Evolutionary conservation across 2,113 vertebrate species (phyloP).

Genomic region (Aix galericulata): DNA sequence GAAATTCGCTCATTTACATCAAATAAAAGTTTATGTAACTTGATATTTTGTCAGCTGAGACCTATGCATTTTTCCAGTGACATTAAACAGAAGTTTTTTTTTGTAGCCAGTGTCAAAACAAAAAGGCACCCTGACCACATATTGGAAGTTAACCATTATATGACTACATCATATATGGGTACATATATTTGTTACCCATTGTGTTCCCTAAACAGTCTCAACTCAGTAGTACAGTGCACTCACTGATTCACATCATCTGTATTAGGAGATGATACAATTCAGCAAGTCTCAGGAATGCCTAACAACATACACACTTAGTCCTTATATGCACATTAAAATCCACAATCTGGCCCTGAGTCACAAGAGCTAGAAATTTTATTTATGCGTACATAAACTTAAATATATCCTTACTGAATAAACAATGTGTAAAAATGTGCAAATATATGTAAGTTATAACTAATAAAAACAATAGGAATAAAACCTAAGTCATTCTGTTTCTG

Average conservation of each 20-base stretch:
- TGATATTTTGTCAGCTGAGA: not conserved
- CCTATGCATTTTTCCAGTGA: not conserved
- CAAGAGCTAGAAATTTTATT: not conserved
- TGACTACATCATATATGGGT: not conserved
- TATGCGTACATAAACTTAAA: not conserved
- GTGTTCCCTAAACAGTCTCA: not conserved
- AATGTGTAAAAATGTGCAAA: too few species aligned
- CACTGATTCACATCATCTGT: not conserved
- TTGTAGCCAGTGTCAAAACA: not conserved
- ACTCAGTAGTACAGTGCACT: not conserved
- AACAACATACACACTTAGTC: not conserved
- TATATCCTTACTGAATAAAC: not conserved
- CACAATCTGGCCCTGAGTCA: not conserved
- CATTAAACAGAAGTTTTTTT: not conserved
- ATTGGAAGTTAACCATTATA: not conserved
- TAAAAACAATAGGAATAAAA: not conserved
- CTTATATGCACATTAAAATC: not conserved
- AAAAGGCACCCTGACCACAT: not conserved
- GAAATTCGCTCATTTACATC: not conserved
- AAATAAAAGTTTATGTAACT: not conserved
- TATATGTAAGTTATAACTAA: not conserved
- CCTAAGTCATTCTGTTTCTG: not conserved
- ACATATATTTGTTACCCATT: not conserved
- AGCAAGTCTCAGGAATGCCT: not conserved
- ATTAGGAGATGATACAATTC: not conserved